Evolutionary conservation across 2,113 vertebrate genomes (phyloP).

Genomic region (Eleginops maclovinus): DNA sequence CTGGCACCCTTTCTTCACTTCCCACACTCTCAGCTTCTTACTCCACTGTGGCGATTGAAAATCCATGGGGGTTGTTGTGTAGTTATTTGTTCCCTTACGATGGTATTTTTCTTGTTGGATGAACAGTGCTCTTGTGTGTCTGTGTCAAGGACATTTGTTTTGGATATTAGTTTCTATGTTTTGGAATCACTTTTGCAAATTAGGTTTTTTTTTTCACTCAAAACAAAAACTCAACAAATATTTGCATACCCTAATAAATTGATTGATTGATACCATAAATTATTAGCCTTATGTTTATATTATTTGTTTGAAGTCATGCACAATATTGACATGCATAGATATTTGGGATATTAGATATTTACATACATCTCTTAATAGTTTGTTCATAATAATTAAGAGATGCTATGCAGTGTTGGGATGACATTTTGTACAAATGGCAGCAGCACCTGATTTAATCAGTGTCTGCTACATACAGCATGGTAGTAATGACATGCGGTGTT

Average conservation of each 20-base stretch:
- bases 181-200: background rate
- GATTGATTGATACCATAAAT: too few species aligned
- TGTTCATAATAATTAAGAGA: too few species aligned
- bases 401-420: background rate
- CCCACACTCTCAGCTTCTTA: slow-evolving; percentile 65
- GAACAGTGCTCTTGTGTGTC: slow-evolving; percentile 34
- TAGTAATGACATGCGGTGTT: too few species aligned
- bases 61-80: slow-evolving; percentile 70
- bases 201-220: slow-evolving; percentile 5
- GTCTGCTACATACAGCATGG: background rate
- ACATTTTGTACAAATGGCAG: too few species aligned
- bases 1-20: slow-evolving; percentile 63
- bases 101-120: slow-evolving; percentile 50
- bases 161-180: slow-evolving; percentile 9
- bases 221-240: background rate
- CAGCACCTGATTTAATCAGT: background rate
- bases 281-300: background rate
- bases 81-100: slow-evolving; percentile 61
- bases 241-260: too few species aligned
- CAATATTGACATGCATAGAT: background rate
- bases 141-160: slow-evolving; percentile 24
- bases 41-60: slow-evolving; percentile 70
- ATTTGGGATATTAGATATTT: too few species aligned
- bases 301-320: background rate
- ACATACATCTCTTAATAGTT: too few species aligned